A percentile compares a stretch with the other conserved stretches of the same genome.
Evolutionary conservation across 23 tunicate species (phyloP).

Genomic region (Styela plicata): DNA sequence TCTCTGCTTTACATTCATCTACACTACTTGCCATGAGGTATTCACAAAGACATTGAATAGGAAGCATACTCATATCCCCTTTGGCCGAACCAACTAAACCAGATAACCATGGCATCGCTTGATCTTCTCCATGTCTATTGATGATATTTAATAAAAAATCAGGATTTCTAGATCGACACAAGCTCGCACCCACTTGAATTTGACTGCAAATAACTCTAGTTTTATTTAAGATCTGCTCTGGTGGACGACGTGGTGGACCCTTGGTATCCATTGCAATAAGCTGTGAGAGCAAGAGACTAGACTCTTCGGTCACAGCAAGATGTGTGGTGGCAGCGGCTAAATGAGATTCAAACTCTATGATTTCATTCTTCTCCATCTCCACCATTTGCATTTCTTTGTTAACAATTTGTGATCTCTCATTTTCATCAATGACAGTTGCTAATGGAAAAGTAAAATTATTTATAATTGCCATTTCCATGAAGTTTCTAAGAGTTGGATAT

Average conservation of each 20-base stretch:
- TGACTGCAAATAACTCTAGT: slow-evolving; percentile 34
- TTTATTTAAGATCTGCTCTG: slow-evolving; percentile 69
- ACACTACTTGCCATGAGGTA: slow-evolving; percentile 58
- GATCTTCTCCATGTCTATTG: slow-evolving; percentile 90
- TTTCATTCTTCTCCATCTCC: slow-evolving; percentile 77
- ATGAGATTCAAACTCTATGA: slow-evolving; percentile 80
- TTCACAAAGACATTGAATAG: slow-evolving; percentile 89
- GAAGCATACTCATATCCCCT: slow-evolving; percentile 64
- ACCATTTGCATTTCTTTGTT: slow-evolving; percentile 74
- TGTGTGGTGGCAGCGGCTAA: slow-evolving; percentile 89
- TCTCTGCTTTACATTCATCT: slow-evolving; percentile 43
- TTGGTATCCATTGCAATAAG: slow-evolving; percentile 81
- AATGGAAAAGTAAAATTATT: slow-evolving; percentile 76
- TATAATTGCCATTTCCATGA: slow-evolving; percentile 88
- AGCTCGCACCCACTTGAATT: slow-evolving; percentile 48
- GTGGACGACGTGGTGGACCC: slow-evolving; percentile 78
- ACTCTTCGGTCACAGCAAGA: slow-evolving; percentile 58
- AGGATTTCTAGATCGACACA: slow-evolving; percentile 80
- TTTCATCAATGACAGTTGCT: slow-evolving; percentile 69
- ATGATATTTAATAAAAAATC: slow-evolving; percentile 82
- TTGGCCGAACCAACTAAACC: slow-evolving; percentile 64
- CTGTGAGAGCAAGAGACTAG: slow-evolving; percentile 77
- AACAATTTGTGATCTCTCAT: slow-evolving; percentile 46
- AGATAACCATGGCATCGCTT: slow-evolving; percentile 83
- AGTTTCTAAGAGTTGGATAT: slow-evolving; percentile 68